Conservation (phyloP, 2,797 vertebrate genomes). For the Rhodeus uyekii region DNA sequence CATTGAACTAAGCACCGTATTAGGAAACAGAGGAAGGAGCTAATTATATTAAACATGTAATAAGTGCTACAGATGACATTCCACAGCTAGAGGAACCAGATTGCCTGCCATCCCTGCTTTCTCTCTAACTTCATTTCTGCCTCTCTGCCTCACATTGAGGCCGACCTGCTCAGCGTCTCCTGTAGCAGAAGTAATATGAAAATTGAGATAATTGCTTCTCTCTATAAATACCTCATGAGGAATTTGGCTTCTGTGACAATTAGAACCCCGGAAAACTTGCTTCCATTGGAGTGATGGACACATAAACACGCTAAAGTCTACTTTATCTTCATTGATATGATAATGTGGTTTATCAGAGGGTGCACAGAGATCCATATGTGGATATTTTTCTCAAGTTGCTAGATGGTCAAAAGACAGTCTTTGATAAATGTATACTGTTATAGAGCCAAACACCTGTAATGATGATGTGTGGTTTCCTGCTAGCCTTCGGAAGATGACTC, state of each 20-base stretch:
- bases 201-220: conserved; percentile 67
- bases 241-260: conserved; percentile 52
- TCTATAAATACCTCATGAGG: conserved; percentile 71
- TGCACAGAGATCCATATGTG: conserved; percentile 45
- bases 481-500: conserved; percentile 96
- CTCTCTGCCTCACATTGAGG: not conserved
- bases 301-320: conserved; percentile 16
- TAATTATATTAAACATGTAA: conserved; percentile 28
- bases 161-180: conserved; percentile 42
- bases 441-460: conserved; percentile 43
- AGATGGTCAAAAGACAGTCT: conserved; percentile 20
- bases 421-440: conserved; percentile 47
- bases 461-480: conserved; percentile 52
- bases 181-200: conserved; percentile 62
- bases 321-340: not conserved
- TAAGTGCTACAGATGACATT: conserved; percentile 30
- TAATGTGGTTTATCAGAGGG: conserved; percentile 10
- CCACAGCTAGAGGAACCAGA: not conserved
- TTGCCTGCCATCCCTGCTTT: not conserved
- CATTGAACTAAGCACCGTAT: not conserved
- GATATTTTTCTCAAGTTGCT: conserved; percentile 19
- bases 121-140: not conserved
- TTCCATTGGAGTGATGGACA: conserved; percentile 10
- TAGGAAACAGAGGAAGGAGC: not conserved
- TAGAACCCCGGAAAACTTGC: conserved; percentile 1